Percentiles rank a stretch among this genome's conserved stretches.
Evolutionary conservation across 1,140 invertebrate genomes (phyloP).

Genomic region (Macrobrachium rosenbergii): DNA sequence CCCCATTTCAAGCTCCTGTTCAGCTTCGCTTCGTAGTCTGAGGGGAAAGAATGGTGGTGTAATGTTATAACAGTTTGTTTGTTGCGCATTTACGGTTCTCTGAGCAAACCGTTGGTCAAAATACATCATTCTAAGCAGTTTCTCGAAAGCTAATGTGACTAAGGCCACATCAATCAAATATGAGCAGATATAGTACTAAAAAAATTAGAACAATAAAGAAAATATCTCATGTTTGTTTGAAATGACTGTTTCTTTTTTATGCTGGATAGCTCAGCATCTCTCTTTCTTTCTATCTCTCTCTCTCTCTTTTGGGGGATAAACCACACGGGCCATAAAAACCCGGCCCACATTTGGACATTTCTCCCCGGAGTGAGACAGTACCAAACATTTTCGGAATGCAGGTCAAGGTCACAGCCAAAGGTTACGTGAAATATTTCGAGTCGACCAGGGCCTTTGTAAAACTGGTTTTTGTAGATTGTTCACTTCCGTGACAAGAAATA

Average conservation of each 20-base stretch:
- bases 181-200: background rate
- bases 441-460: too few relatives aligned
- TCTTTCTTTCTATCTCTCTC: conserved; percentile 17
- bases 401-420: too few relatives aligned
- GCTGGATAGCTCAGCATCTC: background rate
- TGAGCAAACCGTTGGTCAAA: too few relatives aligned
- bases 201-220: background rate
- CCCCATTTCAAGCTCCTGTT: conserved; percentile 26
- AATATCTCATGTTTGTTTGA: background rate
- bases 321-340: background rate
- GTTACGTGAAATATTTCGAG: too few relatives aligned
- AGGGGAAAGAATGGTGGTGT: background rate
- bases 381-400: too few relatives aligned
- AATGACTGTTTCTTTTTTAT: background rate
- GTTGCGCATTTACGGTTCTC: background rate
- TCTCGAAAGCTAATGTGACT: background rate
- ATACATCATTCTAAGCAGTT: too few relatives aligned
- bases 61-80: background rate
- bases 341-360: background rate
- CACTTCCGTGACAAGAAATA: too few relatives aligned
- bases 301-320: background rate
- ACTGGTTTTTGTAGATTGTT: too few relatives aligned
- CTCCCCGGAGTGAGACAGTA: background rate
- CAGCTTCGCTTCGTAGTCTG: background rate
- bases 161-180: background rate